Conservation (phyloP, 2,797 vertebrate genomes). For the Synanceia verrucosa region DNA sequence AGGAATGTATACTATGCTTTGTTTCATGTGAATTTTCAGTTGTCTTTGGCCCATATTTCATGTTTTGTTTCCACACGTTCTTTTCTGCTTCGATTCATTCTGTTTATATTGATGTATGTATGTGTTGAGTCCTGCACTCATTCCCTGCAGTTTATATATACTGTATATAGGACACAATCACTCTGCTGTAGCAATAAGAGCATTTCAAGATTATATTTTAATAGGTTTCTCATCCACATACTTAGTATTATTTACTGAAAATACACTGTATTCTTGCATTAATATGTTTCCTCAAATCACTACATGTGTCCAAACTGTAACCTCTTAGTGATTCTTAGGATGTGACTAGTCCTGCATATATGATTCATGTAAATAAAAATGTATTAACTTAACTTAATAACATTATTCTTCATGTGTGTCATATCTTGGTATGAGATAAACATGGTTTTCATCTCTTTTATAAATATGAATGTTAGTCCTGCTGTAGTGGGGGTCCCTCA, state of each 20-base stretch:
- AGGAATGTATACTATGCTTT: constrained; percentile 42
- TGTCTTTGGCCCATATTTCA: constrained; percentile 31
- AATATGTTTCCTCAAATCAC: constrained; percentile 21
- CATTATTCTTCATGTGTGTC: constrained; percentile 18
- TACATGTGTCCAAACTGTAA: constrained; percentile 52
- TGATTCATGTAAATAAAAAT: constrained; percentile 78
- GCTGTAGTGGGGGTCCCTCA: too few relatives aligned
- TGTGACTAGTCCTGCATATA: too few relatives aligned
- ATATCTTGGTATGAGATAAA: background rate
- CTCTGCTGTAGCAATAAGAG: constrained; percentile 50
- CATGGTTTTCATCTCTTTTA: background rate
- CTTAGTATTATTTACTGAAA: constrained; percentile 39
- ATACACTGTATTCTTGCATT: constrained; percentile 24
- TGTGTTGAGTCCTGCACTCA: constrained; percentile 45
- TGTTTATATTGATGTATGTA: constrained; percentile 14
- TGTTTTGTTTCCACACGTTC: constrained; percentile 32
- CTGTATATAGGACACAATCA: constrained; percentile 35
- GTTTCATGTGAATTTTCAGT: constrained; percentile 24
- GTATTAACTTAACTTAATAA: constrained; percentile 51
- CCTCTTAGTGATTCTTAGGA: too few relatives aligned
- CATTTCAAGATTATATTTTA: constrained; percentile 39
- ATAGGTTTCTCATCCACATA: constrained; percentile 30
- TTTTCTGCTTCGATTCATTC: constrained; percentile 39
- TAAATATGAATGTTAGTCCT: too few relatives aligned
- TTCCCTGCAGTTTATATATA: constrained; percentile 25